Percentiles rank a stretch among this genome's conserved stretches.
Evolutionary conservation across 2,797 vertebrate species (phyloP).

Genomic region (Synanceia verrucosa): DNA sequence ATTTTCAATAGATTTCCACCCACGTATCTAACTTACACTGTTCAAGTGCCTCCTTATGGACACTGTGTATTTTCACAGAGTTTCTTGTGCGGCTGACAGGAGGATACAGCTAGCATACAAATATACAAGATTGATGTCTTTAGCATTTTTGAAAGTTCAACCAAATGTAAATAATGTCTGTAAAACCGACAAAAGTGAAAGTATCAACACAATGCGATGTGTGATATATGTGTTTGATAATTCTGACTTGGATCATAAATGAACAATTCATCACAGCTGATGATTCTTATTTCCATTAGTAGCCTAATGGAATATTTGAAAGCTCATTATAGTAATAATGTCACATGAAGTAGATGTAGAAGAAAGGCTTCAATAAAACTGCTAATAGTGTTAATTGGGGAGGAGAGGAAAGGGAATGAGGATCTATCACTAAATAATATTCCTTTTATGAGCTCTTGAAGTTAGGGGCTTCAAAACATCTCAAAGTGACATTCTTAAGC

Average conservation of each 20-base stretch:
- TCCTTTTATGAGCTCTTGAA: conserved; percentile 28
- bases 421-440: conserved; percentile 12
- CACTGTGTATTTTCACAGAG: conserved; percentile 16
- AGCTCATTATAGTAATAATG: conserved; percentile 5
- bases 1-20: conserved; percentile 12
- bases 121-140: conserved; percentile 69
- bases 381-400: conserved; percentile 10
- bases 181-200: neutral
- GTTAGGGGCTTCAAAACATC: conserved; percentile 24
- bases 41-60: conserved; percentile 6
- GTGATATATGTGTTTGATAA: neutral
- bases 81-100: conserved; percentile 41
- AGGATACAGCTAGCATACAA: neutral
- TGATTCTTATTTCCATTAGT: neutral
- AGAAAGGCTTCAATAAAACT: neutral
- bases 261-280: neutral
- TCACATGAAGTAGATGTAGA: conserved; percentile 14
- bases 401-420: neutral
- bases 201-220: neutral
- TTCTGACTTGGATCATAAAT: conserved; percentile 15
- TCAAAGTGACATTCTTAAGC: conserved; percentile 15
- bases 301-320: conserved; percentile 8
- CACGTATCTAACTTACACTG: conserved; percentile 17
- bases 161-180: conserved; percentile 66
- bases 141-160: conserved; percentile 65